Percentiles rank a stretch among this genome's conserved stretches.
Evolutionary conservation across 1,140 invertebrate genomes (phyloP).

Genomic region (Solen grandis): DNA sequence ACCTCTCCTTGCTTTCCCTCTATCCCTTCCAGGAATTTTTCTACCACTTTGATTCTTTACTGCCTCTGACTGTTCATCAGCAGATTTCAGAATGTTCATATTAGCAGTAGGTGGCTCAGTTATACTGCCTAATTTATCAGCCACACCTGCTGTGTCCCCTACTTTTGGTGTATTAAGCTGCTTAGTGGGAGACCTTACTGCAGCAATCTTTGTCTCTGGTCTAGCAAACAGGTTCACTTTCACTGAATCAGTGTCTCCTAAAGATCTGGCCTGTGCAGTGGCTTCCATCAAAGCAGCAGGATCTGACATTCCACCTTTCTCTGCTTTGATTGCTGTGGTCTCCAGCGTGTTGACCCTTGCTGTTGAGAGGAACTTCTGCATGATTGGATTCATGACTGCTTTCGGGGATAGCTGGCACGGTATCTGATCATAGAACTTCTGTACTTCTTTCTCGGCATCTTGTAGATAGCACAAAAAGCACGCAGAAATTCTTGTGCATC

Average conservation of each 20-base stretch:
- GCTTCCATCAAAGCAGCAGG: background rate
- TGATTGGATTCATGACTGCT: constrained; percentile 29
- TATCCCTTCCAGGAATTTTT: too few species aligned
- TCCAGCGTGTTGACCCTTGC: constrained; percentile 38
- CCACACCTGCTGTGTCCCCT: constrained; percentile 11
- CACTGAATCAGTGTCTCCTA: constrained; percentile 10
- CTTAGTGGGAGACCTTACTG: constrained; percentile 17
- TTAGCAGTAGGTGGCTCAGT: background rate
- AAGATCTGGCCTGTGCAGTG: constrained; percentile 11
- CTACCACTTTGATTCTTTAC: too few species aligned
- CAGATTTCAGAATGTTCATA: too few species aligned
- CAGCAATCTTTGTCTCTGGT: constrained; percentile 5
- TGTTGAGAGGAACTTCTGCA: constrained; percentile 54
- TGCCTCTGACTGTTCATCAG: too few species aligned
- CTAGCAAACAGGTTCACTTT: constrained; percentile 34
- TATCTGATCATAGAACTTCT: constrained; percentile 55
- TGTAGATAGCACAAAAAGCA: constrained; percentile 92
- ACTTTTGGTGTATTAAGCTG: background rate
- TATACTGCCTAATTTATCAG: constrained; percentile 2
- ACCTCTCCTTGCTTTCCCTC: too few species aligned
- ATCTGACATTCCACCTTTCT: background rate
- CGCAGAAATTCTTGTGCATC: constrained; percentile 95
- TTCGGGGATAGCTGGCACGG: constrained; percentile 36
- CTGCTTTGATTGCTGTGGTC: background rate
- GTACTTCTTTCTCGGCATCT: constrained; percentile 88